A percentile compares a stretch with the other conserved stretches of the same genome.
Conservation (phyloP, 1,140 invertebrate genomes). For the Drosophila novamexicana region DNA sequence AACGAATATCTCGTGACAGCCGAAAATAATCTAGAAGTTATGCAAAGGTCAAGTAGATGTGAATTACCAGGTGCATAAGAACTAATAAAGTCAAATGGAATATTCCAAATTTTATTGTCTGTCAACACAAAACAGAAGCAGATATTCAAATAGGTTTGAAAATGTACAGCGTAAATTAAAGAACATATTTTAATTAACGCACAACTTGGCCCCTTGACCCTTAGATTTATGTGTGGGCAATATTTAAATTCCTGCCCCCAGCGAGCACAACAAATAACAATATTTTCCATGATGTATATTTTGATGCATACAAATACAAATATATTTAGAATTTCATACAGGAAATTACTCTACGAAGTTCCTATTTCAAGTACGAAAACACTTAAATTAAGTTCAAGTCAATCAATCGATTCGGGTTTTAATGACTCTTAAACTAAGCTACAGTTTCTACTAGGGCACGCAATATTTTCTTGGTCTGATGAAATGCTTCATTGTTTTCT, state of each 20-base stretch:
- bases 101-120: neutral
- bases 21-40: conserved; percentile 9
- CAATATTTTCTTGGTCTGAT: conserved; percentile 17
- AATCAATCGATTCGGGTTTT: too few relatives aligned
- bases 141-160: too few relatives aligned
- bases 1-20: neutral
- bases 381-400: neutral
- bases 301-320: too few relatives aligned
- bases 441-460: neutral
- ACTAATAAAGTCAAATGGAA: neutral
- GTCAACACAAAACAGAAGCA: neutral
- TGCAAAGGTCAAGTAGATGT: conserved; percentile 26
- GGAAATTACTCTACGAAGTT: too few relatives aligned
- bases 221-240: neutral
- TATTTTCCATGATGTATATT: too few relatives aligned
- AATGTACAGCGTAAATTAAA: too few relatives aligned
- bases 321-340: too few relatives aligned
- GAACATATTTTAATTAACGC: too few relatives aligned
- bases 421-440: neutral
- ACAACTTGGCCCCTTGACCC: too few relatives aligned
- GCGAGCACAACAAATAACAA: too few relatives aligned
- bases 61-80: neutral
- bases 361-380: too few relatives aligned
- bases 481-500: conserved; percentile 15
- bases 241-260: neutral